These are phyloP conservation scores for Scaptomyza pallida DNA, from an alignment of 1,140 invertebrate genomes.

Conservation along the genomic window DNA sequence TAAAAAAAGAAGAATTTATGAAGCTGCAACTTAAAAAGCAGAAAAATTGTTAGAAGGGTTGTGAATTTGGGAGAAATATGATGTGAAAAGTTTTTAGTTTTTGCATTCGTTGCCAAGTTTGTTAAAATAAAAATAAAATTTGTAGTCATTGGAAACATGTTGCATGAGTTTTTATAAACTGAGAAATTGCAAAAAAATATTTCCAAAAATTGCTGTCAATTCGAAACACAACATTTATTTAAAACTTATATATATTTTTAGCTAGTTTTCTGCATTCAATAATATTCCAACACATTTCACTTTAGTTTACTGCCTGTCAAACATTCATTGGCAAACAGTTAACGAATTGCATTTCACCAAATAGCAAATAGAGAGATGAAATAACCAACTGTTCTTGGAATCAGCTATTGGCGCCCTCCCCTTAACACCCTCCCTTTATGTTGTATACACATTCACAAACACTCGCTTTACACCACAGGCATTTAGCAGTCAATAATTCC, in stretches of 20 bases:
- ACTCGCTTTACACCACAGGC: constrained; percentile 8
- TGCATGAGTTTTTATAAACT: too few species aligned
- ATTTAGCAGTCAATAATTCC: constrained; percentile 72
- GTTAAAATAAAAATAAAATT: too few species aligned
- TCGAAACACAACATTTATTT: too few species aligned
- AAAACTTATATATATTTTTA: too few species aligned
- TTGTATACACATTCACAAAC: not conserved
- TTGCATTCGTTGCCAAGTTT: too few species aligned
- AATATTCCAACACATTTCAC: not conserved
- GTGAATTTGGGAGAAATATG: not conserved
- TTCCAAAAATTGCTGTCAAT: too few species aligned
- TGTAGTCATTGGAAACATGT: too few species aligned
- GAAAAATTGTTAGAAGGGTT: not conserved
- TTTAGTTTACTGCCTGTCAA: not conserved
- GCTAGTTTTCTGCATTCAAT: too few species aligned
- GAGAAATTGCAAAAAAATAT: too few species aligned
- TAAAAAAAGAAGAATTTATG: not conserved
- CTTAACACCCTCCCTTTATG: not conserved
- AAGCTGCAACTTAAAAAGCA: not conserved
- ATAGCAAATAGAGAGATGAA: not conserved
- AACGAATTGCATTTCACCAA: not conserved
- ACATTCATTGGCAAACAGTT: not conserved
- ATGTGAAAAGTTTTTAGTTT: too few species aligned
- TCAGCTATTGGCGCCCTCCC: not conserved
- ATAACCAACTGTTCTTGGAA: not conserved